phyloP scores from a whole-genome alignment of 1,140 invertebrate genomes.

The Linepithema humile region DNA sequence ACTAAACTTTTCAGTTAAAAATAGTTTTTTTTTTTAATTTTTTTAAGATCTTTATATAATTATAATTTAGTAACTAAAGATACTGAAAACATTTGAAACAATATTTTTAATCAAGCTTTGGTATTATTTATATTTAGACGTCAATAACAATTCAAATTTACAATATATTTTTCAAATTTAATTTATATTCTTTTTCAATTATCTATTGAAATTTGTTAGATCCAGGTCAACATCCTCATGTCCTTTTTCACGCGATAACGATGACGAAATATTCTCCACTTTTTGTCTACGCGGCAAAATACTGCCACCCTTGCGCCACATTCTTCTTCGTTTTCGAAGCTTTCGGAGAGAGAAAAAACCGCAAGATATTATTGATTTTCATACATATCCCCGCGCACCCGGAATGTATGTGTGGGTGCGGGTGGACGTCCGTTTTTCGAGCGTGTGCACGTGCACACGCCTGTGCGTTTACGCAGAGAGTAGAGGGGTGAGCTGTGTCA shows the following conservation, averaged over 20 bases:
- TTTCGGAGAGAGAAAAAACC: slow-evolving; percentile 81
- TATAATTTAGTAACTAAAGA: neutral
- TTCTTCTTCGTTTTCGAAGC: slow-evolving; percentile 73
- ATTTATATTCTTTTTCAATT: neutral
- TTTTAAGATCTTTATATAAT: neutral
- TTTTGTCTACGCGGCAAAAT: slow-evolving; percentile 53
- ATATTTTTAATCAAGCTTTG: neutral
- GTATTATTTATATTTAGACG: neutral
- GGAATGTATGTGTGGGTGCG: slow-evolving; percentile 63
- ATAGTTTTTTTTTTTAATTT: neutral
- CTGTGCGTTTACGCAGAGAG: slow-evolving; percentile 71
- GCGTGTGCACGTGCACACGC: slow-evolving; percentile 42
- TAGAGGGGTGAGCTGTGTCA: slow-evolving; percentile 69
- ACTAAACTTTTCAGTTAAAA: neutral
- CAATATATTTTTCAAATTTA: neutral
- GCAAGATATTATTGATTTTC: slow-evolving; percentile 85
- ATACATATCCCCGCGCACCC: slow-evolving; percentile 70
- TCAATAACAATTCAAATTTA: neutral
- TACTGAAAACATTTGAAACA: neutral
- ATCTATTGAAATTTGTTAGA: neutral
- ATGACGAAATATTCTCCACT: slow-evolving; percentile 62
- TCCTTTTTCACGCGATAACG: slow-evolving; percentile 4
- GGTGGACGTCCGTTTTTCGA: slow-evolving; percentile 61
- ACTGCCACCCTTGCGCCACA: slow-evolving; percentile 34
- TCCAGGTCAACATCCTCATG: neutral